Percentiles rank a stretch among this genome's conserved stretches.
Evolutionary conservation across 2,113 vertebrate species (phyloP).

Genomic region (Pachyramphus minor): DNA sequence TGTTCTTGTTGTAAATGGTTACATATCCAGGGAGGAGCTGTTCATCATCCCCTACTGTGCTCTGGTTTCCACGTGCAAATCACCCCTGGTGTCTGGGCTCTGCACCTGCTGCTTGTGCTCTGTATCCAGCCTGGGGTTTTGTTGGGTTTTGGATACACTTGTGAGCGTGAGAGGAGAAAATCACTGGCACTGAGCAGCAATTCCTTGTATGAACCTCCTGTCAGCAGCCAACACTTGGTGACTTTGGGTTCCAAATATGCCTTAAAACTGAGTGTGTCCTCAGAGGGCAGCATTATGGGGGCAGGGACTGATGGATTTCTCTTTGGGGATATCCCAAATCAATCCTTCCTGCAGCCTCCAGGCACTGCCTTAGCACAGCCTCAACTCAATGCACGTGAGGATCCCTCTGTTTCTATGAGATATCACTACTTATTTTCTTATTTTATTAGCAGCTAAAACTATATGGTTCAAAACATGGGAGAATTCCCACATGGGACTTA

Average conservation of each 20-base stretch:
- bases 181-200: background rate
- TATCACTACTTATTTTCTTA: background rate
- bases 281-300: background rate
- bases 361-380: background rate
- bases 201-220: background rate
- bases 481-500: background rate
- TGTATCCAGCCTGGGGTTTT: background rate
- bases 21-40: background rate
- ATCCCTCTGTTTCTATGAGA: background rate
- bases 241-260: background rate
- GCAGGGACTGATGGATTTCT: background rate
- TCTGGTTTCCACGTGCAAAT: background rate
- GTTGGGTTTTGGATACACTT: background rate
- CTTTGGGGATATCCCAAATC: background rate
- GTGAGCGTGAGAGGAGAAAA: background rate
- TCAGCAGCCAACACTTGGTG: background rate
- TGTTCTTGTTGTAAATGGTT: background rate
- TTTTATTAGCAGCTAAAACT: background rate
- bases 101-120: background rate
- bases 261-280: background rate
- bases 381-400: background rate
- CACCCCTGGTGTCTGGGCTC: background rate
- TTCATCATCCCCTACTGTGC: background rate
- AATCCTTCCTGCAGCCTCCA: background rate
- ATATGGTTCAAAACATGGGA: background rate